Percentiles rank a stretch among this genome's conserved stretches.
These are phyloP conservation scores for rat (Rattus norvegicus) DNA, from an alignment of 2,113 vertebrate genomes.

Conservation along the genomic window GRCr8 NC_086039.1:29723001-29723500, in stretches of 20 bases:
- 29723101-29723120: too few relatives aligned
- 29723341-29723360: neutral
- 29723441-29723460: neutral
- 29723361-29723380: neutral
- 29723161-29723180: neutral
- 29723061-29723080: too few relatives aligned
- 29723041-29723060: too few relatives aligned
- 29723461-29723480: neutral
- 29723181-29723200: neutral
- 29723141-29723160: neutral
- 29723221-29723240: neutral
- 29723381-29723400: neutral
- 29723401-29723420: neutral
- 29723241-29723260: neutral
- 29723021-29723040: too few relatives aligned
- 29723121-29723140: too few relatives aligned
- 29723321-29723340: conserved; percentile 28
- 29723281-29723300: conserved; percentile 14
- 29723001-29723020: too few relatives aligned
- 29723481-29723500: neutral
- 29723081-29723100: too few relatives aligned
- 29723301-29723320: neutral
- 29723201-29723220: neutral
- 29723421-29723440: neutral
- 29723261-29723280: conserved; percentile 40